Evolutionary conservation across 2,888 invertebrate species (phyloP).

Genomic region (Ormyrus rosae): DNA sequence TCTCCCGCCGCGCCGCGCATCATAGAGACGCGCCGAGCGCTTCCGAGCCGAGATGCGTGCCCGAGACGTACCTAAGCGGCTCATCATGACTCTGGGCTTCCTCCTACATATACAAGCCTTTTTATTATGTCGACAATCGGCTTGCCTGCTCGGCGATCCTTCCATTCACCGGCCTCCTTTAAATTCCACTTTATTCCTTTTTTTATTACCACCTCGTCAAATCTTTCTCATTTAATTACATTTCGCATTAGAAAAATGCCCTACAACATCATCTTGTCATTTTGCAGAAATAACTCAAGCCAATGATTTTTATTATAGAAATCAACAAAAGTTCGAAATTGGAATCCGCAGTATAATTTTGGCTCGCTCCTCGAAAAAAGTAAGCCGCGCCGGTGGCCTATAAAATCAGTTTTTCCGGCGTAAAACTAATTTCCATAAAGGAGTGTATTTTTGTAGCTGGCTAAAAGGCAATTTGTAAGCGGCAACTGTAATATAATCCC

Average conservation of each 20-base stretch:
- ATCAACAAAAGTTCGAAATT: no score
- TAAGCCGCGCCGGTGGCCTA: not conserved
- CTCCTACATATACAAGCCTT: constrained; percentile 29
- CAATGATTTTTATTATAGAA: no score
- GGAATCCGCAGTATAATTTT: no score
- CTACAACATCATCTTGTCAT: no score
- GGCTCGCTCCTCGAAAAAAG: no score
- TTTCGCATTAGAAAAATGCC: no score
- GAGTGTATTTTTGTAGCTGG: constrained; percentile 11
- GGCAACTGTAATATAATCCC: constrained; percentile 36
- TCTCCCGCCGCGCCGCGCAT: no score
- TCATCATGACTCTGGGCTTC: constrained; percentile 16
- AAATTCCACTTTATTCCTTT: not conserved
- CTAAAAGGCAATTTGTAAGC: constrained; percentile 37
- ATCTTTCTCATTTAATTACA: no score
- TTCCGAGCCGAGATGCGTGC: constrained; percentile 31
- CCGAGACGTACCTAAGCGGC: constrained; percentile 18
- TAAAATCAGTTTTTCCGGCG: constrained; percentile 19
- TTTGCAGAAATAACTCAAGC: no score
- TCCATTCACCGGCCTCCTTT: not conserved
- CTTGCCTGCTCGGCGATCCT: not conserved
- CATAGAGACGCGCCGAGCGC: not conserved
- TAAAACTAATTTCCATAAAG: constrained; percentile 29
- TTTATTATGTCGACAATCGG: constrained; percentile 35
- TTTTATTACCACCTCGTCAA: not conserved